A percentile compares a stretch with the other conserved stretches of the same genome.
These are phyloP conservation scores for Seriola aureovittata DNA, from an alignment of 2,113 vertebrate species.

Conservation along the genomic window DNA sequence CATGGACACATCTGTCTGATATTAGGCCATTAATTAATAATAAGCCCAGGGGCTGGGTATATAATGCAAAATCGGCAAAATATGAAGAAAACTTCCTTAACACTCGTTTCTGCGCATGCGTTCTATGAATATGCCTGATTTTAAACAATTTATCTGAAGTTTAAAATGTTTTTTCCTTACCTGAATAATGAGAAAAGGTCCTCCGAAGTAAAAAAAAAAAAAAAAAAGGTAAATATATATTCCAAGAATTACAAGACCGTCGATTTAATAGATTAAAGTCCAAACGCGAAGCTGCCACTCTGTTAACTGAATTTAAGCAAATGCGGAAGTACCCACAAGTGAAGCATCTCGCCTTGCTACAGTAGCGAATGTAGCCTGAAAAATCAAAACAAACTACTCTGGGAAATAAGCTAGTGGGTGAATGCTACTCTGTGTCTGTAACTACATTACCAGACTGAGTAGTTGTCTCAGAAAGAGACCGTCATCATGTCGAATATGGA, in stretches of 20 bases:
- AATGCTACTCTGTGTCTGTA: background rate
- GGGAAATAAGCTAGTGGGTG: background rate
- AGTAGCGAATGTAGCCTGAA: background rate
- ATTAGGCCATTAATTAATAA: background rate
- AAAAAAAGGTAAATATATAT: too few species aligned
- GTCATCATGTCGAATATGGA: conserved; percentile 80
- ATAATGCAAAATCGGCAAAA: background rate
- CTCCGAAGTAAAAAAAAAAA: fast-evolving
- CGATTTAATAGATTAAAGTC: background rate
- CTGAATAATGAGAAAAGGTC: background rate
- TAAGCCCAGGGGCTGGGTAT: fast-evolving
- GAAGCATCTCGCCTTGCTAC: conserved; percentile 1
- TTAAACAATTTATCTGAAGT: background rate
- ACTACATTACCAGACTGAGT: background rate
- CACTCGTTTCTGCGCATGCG: conserved; percentile 22
- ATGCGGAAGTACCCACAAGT: conserved; percentile 41
- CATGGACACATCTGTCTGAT: background rate
- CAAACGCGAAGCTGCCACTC: background rate
- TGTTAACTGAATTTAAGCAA: conserved; percentile 2
- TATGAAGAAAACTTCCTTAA: background rate
- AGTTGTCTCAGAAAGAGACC: conserved; percentile 2
- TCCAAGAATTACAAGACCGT: background rate
- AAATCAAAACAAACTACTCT: conserved; percentile 65
- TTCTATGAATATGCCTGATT: fast-evolving
- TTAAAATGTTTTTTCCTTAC: background rate